Percentiles rank a stretch among this genome's conserved stretches.
Evolutionary conservation across 2,888 invertebrate genomes (phyloP).

Genomic region (Erannis defoliaria): DNA sequence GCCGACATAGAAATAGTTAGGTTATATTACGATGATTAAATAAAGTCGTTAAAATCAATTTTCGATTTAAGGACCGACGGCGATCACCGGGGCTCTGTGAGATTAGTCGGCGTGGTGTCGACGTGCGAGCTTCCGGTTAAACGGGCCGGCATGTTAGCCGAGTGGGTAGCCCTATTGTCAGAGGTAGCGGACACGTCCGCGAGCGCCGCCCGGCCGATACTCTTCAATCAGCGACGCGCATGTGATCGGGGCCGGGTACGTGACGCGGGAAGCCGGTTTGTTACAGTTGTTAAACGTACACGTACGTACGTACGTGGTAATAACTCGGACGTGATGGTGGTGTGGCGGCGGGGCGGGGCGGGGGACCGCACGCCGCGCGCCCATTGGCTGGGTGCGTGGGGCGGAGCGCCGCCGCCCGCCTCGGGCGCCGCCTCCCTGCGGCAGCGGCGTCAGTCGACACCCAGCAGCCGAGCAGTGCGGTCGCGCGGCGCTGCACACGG

Average conservation of each 20-base stretch:
- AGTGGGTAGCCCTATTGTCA: too few relatives aligned
- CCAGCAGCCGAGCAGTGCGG: slow-evolving; percentile 56
- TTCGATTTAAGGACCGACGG: slow-evolving; percentile 33
- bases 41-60: slow-evolving; percentile 38
- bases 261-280: slow-evolving; percentile 57
- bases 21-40: slow-evolving; percentile 29
- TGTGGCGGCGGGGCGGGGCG: slow-evolving; percentile 52
- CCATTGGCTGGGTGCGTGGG: not conserved
- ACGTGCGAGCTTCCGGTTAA: too few relatives aligned
- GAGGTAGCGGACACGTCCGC: too few relatives aligned
- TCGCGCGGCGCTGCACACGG: slow-evolving; percentile 34
- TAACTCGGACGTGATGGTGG: slow-evolving; percentile 53
- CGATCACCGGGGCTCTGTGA: slow-evolving; percentile 20
- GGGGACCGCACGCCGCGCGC: slow-evolving; percentile 12
- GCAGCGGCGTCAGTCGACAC: slow-evolving; percentile 57
- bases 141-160: too few relatives aligned
- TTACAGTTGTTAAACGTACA: slow-evolving; percentile 52
- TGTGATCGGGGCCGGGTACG: slow-evolving; percentile 60
- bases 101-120: too few relatives aligned
- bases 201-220: slow-evolving; percentile 36
- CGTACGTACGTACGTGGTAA: slow-evolving; percentile 51
- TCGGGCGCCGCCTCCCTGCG: slow-evolving; percentile 53
- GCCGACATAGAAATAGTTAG: slow-evolving; percentile 26
- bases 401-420: slow-evolving; percentile 31
- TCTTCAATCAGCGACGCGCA: slow-evolving; percentile 53